Percentiles rank a stretch among this genome's conserved stretches.
These are phyloP conservation scores for Trichopoda pennipes DNA, from an alignment of 2,888 invertebrate species.

Conservation along the genomic window DNA sequence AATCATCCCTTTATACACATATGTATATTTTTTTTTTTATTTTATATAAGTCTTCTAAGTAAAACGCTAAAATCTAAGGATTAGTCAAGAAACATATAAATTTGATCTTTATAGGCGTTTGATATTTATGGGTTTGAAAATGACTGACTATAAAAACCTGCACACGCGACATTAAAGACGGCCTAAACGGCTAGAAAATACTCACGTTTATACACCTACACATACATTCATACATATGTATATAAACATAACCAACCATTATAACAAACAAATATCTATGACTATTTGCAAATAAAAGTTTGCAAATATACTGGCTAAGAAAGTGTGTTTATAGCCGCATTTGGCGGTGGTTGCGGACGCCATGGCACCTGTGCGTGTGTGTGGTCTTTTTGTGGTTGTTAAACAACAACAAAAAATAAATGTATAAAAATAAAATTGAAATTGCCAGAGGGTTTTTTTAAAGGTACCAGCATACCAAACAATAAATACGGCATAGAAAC, in stretches of 20 bases:
- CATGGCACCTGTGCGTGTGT: slow-evolving; percentile 68
- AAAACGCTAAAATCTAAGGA: background rate
- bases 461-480: slow-evolving; percentile 55
- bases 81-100: slow-evolving; percentile 21
- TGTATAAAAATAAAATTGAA: slow-evolving; percentile 39
- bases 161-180: slow-evolving; percentile 62
- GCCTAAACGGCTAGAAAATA: slow-evolving; percentile 39
- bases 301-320: slow-evolving; percentile 9
- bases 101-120: slow-evolving; percentile 40
- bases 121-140: slow-evolving; percentile 58
- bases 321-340: slow-evolving; percentile 49
- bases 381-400: slow-evolving; percentile 62
- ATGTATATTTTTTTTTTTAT: too few species aligned
- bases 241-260: background rate
- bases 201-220: background rate
- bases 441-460: slow-evolving; percentile 52
- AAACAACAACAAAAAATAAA: slow-evolving; percentile 12
- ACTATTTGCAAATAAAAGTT: slow-evolving; percentile 55
- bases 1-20: too few species aligned
- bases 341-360: slow-evolving; percentile 43
- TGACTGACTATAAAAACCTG: slow-evolving; percentile 48
- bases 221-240: background rate
- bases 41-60: too few species aligned
- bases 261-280: slow-evolving; percentile 36
- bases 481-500: slow-evolving; percentile 33